Base-by-base conservation (phyloP, 2,888 invertebrate species). In the Diplazon laetatorius region DNA sequence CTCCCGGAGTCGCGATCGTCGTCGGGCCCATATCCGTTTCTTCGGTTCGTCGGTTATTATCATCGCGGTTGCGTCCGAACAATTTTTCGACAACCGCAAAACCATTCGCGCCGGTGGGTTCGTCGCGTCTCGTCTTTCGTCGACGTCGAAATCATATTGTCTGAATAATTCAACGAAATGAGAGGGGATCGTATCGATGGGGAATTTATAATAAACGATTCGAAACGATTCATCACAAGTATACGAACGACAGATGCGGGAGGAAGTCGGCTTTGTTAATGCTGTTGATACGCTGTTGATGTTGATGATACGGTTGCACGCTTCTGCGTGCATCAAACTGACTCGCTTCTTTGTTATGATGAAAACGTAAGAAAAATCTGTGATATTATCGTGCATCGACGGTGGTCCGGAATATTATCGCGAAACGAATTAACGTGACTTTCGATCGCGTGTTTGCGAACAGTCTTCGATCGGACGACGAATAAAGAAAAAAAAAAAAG, bases 81-180 rank as follows among this genome's bases (percentile, higher is more conserved):
- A 3, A 30, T 75, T 73, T 69, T 55, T 20, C 22, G 16, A n/a
- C 39, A 35, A 22, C 16, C 22, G 62, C 39, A 63, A 75, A 57
- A 75, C 39, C 57, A 30, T 48, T 69, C 39, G 14, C 63, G 39
- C 37, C n/a, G n/a, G n/a, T n/a, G 14, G 18, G 14, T 20, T 44
- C 22, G 25, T 12, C 20, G 20, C 20, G 44, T 42, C 44, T 60
- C 42, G 44, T n/a, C n/a, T n/a, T n/a, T n/a, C n/a, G 9, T 60
- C 22, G 6, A 6, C 60, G 22, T 1, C 0, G 60, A 20, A 8
- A 12, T 39, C n/a, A 69, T 77, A 80, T 80, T 74, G 68, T 14
- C 57, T 77, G 76, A 80, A 80, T 80, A 63, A 80, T 80, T 77
- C 80, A 80, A 74, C 73, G 66, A 25, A 10, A 35, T 18, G 52